Conservation (phyloP, 2,888 invertebrate species). For the Dasypogon diadema region DNA sequence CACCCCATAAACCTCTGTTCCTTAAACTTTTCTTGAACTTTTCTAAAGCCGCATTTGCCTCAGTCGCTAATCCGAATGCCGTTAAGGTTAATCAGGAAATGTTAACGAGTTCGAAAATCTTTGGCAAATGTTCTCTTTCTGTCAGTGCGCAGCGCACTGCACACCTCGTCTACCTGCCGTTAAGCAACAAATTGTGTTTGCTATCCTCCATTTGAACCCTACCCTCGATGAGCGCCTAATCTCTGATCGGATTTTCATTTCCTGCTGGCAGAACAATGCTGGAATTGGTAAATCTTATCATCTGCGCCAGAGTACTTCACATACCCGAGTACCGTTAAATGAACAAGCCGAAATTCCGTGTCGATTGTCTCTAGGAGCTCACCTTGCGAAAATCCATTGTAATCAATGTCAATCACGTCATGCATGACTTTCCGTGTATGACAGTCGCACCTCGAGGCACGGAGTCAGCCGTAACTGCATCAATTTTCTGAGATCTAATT, state of each 20-base stretch:
- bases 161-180: conserved; percentile 1
- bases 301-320: conserved; percentile 4
- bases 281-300: conserved; percentile 19
- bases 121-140: conserved; percentile 11
- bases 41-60: neutral
- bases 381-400: conserved; percentile 18
- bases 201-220: conserved; percentile 12
- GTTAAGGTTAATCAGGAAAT: conserved; percentile 34
- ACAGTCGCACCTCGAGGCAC: conserved; percentile 11
- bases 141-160: too few relatives aligned
- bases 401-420: conserved; percentile 50
- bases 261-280: conserved; percentile 31
- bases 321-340: conserved; percentile 33
- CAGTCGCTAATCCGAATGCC: neutral
- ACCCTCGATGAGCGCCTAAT: conserved; percentile 26
- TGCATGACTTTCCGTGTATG: conserved; percentile 43
- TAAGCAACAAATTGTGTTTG: conserved; percentile 5
- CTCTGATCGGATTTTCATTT: conserved; percentile 45
- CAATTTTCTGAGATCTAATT: conserved; percentile 45
- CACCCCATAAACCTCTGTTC: too few relatives aligned
- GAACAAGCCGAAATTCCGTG: conserved; percentile 27
- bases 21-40: too few relatives aligned
- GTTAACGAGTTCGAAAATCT: neutral
- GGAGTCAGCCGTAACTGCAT: conserved; percentile 29
- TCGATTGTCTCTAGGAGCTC: conserved; percentile 30